Conservation (phyloP, 1,140 invertebrate species). For the Caenorhabditis tropicalis region DNA sequence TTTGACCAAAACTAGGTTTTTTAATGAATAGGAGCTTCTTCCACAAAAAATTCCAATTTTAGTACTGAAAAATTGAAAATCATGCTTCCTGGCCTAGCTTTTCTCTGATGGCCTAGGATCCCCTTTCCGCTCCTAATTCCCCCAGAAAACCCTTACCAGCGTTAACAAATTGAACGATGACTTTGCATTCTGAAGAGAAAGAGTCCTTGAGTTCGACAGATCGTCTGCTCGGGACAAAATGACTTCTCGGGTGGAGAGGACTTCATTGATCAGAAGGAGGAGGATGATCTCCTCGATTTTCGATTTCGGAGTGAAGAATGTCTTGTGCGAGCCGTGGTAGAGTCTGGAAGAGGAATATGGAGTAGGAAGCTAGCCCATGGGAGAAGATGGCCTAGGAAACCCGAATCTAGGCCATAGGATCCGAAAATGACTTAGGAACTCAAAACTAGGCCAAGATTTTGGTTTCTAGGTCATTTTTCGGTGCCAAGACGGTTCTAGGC, state of each 20-base stretch:
- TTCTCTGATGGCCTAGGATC: no score
- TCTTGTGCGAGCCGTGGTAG: slow-evolving; percentile 56
- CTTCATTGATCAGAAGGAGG: slow-evolving; percentile 58
- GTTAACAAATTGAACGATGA: slow-evolving; percentile 59
- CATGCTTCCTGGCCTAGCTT: no score
- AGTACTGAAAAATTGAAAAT: no score
- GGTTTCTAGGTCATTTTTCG: background rate
- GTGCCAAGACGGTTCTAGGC: no score
- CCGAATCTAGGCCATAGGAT: no score
- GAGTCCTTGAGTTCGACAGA: slow-evolving; percentile 1
- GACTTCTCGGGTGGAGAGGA: slow-evolving; percentile 43
- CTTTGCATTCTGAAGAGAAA: slow-evolving; percentile 56
- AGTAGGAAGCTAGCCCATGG: no score
- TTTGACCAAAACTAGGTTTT: no score
- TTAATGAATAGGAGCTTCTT: no score
- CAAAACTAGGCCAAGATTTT: no score
- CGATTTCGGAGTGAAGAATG: slow-evolving; percentile 54
- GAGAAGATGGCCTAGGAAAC: no score
- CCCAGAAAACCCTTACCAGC: slow-evolving; percentile 44
- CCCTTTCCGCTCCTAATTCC: background rate
- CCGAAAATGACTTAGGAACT: no score
- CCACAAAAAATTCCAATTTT: no score
- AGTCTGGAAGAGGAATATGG: slow-evolving; percentile 48
- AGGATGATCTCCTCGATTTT: slow-evolving; percentile 56
- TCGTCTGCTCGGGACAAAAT: slow-evolving; percentile 55